phyloP scores from a whole-genome alignment of 2,888 invertebrate species.

The Diaperis boleti region DNA sequence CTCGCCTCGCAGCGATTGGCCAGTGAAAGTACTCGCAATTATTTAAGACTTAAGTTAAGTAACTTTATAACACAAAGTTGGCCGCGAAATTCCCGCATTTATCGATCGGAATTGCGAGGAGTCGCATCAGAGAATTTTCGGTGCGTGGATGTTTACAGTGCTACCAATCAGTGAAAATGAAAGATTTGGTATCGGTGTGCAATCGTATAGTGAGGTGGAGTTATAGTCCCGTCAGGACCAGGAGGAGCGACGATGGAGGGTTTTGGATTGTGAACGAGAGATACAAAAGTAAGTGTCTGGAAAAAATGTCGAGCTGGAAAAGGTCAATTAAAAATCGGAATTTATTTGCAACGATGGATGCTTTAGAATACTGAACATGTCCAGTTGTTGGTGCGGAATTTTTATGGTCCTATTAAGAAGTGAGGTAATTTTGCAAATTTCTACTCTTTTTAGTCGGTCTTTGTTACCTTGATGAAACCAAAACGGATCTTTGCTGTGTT shows the following conservation, averaged over 20 bases:
- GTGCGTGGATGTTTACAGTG: background rate
- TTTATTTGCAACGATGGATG: too few relatives aligned
- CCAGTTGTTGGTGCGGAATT: too few relatives aligned
- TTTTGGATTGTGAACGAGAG: constrained; percentile 18
- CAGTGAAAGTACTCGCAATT: constrained; percentile 43
- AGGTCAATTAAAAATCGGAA: too few relatives aligned
- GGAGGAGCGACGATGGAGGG: background rate
- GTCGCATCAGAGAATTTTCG: background rate
- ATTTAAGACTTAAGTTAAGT: constrained; percentile 40
- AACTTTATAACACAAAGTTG: constrained; percentile 40
- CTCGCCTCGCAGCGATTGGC: constrained; percentile 36
- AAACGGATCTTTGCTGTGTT: too few relatives aligned
- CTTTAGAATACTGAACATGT: too few relatives aligned
- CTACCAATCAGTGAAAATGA: constrained; percentile 55
- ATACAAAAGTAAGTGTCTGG: constrained; percentile 35
- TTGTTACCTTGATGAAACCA: too few relatives aligned
- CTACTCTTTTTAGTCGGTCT: too few relatives aligned
- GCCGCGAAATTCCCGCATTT: constrained; percentile 38
- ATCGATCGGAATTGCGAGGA: constrained; percentile 24
- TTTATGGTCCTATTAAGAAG: too few relatives aligned
- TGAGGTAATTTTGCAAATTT: too few relatives aligned
- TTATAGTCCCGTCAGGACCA: constrained; percentile 57
- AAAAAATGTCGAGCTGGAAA: too few relatives aligned
- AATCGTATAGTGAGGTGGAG: constrained; percentile 56
- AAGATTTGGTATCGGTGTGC: constrained; percentile 58